Evolutionary conservation across 2,797 vertebrate species (phyloP), one percentile per base, ranked within the genome.

Genomic region (Gambelia wislizenii): DNA sequence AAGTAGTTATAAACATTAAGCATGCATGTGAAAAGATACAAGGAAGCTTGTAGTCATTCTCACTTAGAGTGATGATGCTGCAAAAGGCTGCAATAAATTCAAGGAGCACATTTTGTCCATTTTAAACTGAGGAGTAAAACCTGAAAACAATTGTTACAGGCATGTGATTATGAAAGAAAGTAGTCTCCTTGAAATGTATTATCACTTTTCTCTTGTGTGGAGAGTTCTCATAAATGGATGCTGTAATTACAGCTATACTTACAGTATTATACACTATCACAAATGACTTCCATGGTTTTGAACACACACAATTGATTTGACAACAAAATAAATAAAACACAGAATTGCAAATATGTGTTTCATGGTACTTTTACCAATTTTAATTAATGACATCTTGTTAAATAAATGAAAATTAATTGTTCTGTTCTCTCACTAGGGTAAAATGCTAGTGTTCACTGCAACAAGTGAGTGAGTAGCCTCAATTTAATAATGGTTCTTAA

Each of bases 271-370:
- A 52, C 22, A 59, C 27, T 85, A 59, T 42, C 70, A 85, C 33
- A 85, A 75, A 75, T 59, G 84, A 85, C 70, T 85, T 74, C 39
- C 39, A 56, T 85, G 36, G 70, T 25, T 85, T 42, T 70, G 33
- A 30, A 42, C 49, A 56, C 75, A 85, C 36, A 42, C 59, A 59
- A 85, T 85, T 75, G 70, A 85, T 70, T 85, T 85, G 49, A 72
- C 47, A 75, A 75, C 70, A 85, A 75, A 72, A 84, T 74, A 84
- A 84, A 72, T 84, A 74, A 74, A 74, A 74, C 83, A 72, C 12
- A 69, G 81, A 83, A 70, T 75, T 85, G 36, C 52, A 85, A 85
- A 59, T 75, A 30, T 33, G 6, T 74, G 13, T 33, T 44, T 85
- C 69, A 74, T 74, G n/a, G n/a, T 85, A 85, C 36, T 84, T 84